A percentile compares a stretch with the other conserved stretches of the same genome.
Conservation (phyloP, 2,888 invertebrate genomes). For the Heliconius cydno region DNA sequence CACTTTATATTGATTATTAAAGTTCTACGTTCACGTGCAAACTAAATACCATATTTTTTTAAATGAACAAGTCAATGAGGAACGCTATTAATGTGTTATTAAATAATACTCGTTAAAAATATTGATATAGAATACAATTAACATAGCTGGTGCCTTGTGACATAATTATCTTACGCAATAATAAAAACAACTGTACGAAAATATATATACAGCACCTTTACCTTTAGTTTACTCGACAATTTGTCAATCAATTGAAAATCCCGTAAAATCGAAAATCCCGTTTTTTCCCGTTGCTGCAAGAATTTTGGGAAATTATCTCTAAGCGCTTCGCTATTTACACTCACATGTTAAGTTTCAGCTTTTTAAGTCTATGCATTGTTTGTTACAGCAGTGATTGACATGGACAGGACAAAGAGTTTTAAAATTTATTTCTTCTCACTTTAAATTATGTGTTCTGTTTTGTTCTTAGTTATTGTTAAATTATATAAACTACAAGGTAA, state of each 20-base stretch:
- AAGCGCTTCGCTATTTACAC: no score
- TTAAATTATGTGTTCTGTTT: no score
- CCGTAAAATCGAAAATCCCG: no score
- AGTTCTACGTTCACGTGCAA: neutral
- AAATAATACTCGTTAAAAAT: neutral
- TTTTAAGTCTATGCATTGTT: no score
- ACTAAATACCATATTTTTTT: neutral
- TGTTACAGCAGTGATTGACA: no score
- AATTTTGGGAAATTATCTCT: no score
- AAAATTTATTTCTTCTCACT: no score
- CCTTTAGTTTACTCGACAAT: neutral
- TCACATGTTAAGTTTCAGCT: no score
- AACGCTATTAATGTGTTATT: neutral
- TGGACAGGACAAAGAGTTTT: neutral
- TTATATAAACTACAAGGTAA: no score
- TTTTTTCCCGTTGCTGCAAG: no score
- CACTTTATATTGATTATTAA: neutral
- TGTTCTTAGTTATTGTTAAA: no score
- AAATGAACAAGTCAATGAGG: neutral
- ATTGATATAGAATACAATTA: neutral
- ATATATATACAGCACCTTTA: neutral
- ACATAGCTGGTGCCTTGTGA: neutral
- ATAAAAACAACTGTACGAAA: neutral
- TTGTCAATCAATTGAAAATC: neutral
- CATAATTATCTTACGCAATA: neutral